Base-by-base conservation (phyloP, 2,888 invertebrate species). In the Nephrotoma flavescens region DNA sequence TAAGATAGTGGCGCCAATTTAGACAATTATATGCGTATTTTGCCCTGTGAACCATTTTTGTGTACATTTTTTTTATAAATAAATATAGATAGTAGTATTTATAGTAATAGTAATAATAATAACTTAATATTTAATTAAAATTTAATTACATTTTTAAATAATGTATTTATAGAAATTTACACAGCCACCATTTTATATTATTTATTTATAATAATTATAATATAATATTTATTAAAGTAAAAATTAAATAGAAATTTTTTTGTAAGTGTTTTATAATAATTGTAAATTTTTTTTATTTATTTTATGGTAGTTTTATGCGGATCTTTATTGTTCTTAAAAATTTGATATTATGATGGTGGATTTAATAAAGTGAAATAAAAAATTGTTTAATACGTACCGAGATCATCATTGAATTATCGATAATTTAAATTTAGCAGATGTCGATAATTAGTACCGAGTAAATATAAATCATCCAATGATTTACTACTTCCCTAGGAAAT, bases 401-500 rank as follows among this genome's bases (percentile, higher is more conserved):
- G 15, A 15, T 71, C 31, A 71, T 71, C 71, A 71, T 71, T 71
- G 71, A 71, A 71, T 71, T 71, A 71, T 9, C 71, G 71, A 71
- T 71, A 31, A 42, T 84, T 84, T 84, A 42, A 42, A 84, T 84
- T 84, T 84, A 84, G n/a, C 41, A 84, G 15, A 42, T 42, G 84
- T 42, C 84, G 41, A 84, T 84, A 84, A 84, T 84, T 84, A 42
- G 42, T 84, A 84, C 84, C 42, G 42, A 42, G 42, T 84, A 84
- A 84, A 85, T 44, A 45, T 44, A 85, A 44, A 85, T 85, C 85
- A 85, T 85, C 44, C 85, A 85, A 19, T 85, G 85, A 85, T 44
- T 85, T 85, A 44, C 85, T 85, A 44, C 85, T 85, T 85, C 85
- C 85, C 85, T 85, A 85, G 85, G 85, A 85, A 85, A 85, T 44